A percentile compares a stretch with the other conserved stretches of the same genome.
These are phyloP conservation scores for Apamea monoglypha DNA, from an alignment of 2,888 invertebrate genomes.

Conservation along the genomic window DNA sequence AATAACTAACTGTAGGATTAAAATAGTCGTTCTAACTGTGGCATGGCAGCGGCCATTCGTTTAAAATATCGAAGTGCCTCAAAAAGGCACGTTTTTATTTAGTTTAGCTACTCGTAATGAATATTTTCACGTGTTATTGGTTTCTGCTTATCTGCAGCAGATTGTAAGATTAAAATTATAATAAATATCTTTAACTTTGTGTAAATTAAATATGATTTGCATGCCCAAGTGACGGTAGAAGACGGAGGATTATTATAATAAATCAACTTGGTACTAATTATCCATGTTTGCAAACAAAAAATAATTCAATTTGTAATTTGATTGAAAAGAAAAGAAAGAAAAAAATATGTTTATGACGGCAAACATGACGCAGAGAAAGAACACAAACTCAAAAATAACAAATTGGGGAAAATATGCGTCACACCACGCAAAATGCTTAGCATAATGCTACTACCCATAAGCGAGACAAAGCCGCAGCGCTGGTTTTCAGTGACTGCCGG, in stretches of 20 bases:
- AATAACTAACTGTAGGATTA: background rate
- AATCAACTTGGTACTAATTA: background rate
- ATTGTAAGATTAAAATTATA: too few relatives aligned
- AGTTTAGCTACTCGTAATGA: background rate
- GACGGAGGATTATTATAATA: background rate
- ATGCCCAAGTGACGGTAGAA: background rate
- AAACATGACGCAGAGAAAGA: too few relatives aligned
- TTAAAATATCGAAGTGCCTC: background rate
- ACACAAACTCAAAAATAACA: too few relatives aligned
- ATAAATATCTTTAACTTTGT: background rate
- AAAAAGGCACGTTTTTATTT: background rate
- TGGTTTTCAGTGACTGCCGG: too few relatives aligned
- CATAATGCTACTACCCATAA: too few relatives aligned
- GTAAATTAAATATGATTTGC: background rate
- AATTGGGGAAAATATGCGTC: too few relatives aligned
- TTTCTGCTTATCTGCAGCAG: too few relatives aligned
- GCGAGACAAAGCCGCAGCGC: too few relatives aligned
- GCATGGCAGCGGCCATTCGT: background rate
- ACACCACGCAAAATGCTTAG: too few relatives aligned
- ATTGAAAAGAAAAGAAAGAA: too few relatives aligned
- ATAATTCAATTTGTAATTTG: too few relatives aligned
- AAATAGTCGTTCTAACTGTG: background rate
- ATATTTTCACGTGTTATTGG: background rate
- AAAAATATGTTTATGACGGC: too few relatives aligned
- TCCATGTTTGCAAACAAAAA: background rate